Percentiles rank a stretch among this genome's conserved stretches.
These are phyloP conservation scores for Stenolophus ochropezus DNA, from an alignment of 2,888 invertebrate genomes.

Conservation along the genomic window DNA sequence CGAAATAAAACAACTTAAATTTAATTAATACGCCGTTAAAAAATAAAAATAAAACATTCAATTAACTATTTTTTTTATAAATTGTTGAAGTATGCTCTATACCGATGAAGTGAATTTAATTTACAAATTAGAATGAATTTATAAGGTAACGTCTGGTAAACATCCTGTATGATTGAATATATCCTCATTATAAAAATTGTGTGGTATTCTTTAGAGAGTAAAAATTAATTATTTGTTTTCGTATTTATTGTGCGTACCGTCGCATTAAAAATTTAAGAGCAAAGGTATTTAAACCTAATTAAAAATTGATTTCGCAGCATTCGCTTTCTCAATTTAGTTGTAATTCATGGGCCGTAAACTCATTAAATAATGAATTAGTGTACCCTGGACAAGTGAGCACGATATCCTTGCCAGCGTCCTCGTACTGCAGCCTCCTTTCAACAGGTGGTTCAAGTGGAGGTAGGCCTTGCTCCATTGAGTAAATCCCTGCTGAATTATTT, in stretches of 20 bases:
- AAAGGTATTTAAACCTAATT: background rate
- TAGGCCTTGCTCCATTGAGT: conserved; percentile 74
- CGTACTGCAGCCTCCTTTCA: conserved; percentile 71
- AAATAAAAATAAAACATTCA: no score
- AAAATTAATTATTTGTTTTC: background rate
- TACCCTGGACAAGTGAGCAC: conserved; percentile 75
- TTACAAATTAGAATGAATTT: no score
- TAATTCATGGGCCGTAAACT: background rate
- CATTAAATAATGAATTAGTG: conserved; percentile 44
- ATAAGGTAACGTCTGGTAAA: no score
- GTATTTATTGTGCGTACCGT: background rate
- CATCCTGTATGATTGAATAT: no score
- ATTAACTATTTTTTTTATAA: no score
- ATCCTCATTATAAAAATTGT: no score
- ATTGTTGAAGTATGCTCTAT: no score
- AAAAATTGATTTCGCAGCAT: background rate
- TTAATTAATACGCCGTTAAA: background rate
- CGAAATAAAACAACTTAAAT: background rate
- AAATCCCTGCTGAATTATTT: conserved; percentile 79
- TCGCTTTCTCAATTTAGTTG: background rate
- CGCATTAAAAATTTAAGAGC: background rate
- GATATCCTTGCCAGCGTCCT: conserved; percentile 69
- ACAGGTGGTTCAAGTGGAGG: conserved; percentile 73
- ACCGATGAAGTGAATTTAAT: no score
- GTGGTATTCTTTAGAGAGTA: background rate